These are phyloP conservation scores for Phalanger gymnotis DNA, from an alignment of 2,797 vertebrate genomes.

Conservation along the genomic window DNA sequence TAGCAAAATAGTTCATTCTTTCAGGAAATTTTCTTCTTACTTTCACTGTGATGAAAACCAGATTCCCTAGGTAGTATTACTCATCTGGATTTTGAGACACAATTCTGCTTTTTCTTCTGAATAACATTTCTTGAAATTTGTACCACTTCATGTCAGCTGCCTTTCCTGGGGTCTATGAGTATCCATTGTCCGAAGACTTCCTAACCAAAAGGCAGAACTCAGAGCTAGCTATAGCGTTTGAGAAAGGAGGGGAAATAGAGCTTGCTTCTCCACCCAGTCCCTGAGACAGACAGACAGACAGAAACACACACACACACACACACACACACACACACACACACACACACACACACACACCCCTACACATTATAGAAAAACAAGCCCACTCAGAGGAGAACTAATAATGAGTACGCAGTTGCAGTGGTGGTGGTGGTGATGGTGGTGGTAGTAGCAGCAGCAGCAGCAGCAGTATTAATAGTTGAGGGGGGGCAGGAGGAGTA, in stretches of 20 bases:
- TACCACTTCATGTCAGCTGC: neutral
- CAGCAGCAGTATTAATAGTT: too few relatives aligned
- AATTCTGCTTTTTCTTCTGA: neutral
- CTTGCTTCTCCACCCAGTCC: neutral
- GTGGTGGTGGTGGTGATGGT: too few relatives aligned
- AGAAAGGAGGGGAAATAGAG: neutral
- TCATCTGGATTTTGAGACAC: neutral
- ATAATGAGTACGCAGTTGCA: too few relatives aligned
- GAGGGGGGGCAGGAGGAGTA: too few relatives aligned
- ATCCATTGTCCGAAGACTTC: slow-evolving; percentile 3
- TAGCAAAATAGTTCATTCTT: neutral
- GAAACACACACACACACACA: too few relatives aligned
- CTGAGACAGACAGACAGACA: too few relatives aligned
- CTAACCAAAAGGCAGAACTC: neutral
- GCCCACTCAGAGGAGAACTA: too few relatives aligned
- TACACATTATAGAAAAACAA: too few relatives aligned
- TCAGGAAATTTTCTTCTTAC: neutral
- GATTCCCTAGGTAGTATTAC: neutral
- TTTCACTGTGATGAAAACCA: neutral
- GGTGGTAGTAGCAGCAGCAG: too few relatives aligned
- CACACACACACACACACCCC: too few relatives aligned
- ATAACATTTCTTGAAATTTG: neutral
- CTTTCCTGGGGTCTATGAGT: neutral
- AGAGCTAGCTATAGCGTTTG: neutral
- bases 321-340: too few relatives aligned